Evolutionary conservation across 2,888 invertebrate species (phyloP), one percentile per base, ranked within the genome.

Genomic region (Zeuzera pyrina): DNA sequence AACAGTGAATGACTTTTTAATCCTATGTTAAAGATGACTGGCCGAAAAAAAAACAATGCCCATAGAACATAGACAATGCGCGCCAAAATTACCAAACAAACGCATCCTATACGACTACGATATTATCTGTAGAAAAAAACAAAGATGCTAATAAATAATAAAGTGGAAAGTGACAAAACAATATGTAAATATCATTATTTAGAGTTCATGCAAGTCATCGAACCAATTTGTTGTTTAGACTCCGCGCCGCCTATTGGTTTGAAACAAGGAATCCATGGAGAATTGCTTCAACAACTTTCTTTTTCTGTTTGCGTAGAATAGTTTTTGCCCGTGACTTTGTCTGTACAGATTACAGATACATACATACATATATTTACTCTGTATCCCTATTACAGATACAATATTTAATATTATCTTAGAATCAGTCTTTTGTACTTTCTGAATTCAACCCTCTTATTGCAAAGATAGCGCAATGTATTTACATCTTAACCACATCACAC

Each of bases 151-250:
- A 47, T 56, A 51, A 64, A 70, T 57, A 68, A 60, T 57, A 63
- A 61, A 65, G 65, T 66, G 54, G 70, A 76, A 81, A 81, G 79
- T 83, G 81, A 83, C 79, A 81, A 71, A 76, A 76, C 81, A 81
- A 71, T 74, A 83, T 83, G 81, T 79, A 78, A 83, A 83, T 83
- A 81, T 48, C 67, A 72, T 77, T 74, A 78, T 77, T 72, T 73
- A 57, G 58, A 47, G 39, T 39, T 63, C 56, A 12, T 40, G 72
- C 73, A 29, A 52, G 77, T 83, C 81, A 83, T 63, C 49, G 52
- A 71, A 77, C 61, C 73, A 83, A 83, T 81, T 81, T 81, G 79
- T 72, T 58, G 61, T 47, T 43, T 37, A 39, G 44, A 40, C 42
- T 44, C 42, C 26, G 43, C 41, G 55, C 53, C 61, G 55, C 45